These are phyloP conservation scores for human DNA, from an alignment of 2,113 vertebrate species.

Conservation along the genomic window GRCh38 chr4:98745501-98746000, in stretches of 20 bases:
- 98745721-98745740: not conserved
- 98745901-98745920: not conserved
- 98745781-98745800: not conserved
- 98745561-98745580: not conserved
- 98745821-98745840: not conserved
- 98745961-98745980: not conserved
- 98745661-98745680: not conserved
- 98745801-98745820: not conserved
- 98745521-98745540: not conserved
- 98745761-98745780: not conserved
- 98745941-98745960: not conserved
- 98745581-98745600: not conserved
- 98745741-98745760: not conserved
- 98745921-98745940: not conserved
- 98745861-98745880: not conserved
- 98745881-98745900: not conserved
- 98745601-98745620: not conserved
- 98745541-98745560: not conserved
- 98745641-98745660: not conserved
- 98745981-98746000: not conserved
- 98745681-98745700: not conserved
- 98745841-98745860: not conserved
- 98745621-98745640: not conserved
- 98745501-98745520: not conserved
- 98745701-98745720: not conserved